Percentiles rank a stretch among this genome's conserved stretches.
These are phyloP conservation scores for Desoria tigrina DNA, from an alignment of 2,888 invertebrate genomes.

Conservation along the genomic window DNA sequence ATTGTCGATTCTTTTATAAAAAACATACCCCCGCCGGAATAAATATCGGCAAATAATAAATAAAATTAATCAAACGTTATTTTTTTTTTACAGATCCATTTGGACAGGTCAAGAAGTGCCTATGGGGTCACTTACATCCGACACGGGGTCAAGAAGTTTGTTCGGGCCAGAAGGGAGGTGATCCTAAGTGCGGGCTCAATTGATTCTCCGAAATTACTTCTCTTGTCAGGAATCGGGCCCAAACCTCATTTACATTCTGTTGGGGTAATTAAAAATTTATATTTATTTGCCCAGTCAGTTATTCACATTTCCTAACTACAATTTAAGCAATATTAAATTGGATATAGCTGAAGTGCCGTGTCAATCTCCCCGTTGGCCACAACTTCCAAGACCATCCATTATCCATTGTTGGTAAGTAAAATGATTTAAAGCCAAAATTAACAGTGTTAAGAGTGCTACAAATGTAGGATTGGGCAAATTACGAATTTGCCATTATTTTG, in stretches of 20 bases:
- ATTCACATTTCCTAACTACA: too few relatives aligned
- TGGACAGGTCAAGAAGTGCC: slow-evolving; percentile 29
- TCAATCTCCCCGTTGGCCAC: slow-evolving; percentile 41
- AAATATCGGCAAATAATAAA: too few relatives aligned
- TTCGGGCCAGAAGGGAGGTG: slow-evolving; percentile 38
- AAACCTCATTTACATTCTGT: slow-evolving; percentile 25
- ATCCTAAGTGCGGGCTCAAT: slow-evolving; percentile 40
- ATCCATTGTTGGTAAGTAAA: too few relatives aligned
- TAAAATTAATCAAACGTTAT: not conserved
- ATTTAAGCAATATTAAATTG: not conserved
- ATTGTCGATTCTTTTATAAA: too few relatives aligned
- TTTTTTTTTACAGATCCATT: slow-evolving; percentile 25
- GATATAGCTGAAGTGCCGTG: slow-evolving; percentile 35
- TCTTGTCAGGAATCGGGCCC: slow-evolving; percentile 43
- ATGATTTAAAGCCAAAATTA: too few relatives aligned
- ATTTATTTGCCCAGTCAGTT: not conserved
- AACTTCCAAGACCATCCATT: slow-evolving; percentile 41
- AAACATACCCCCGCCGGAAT: too few relatives aligned
- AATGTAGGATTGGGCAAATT: too few relatives aligned
- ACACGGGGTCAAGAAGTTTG: slow-evolving; percentile 35
- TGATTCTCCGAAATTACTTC: slow-evolving; percentile 32
- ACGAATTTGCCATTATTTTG: too few relatives aligned
- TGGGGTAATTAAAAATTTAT: slow-evolving; percentile 25
- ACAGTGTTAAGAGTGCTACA: too few relatives aligned
- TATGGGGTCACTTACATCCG: slow-evolving; percentile 42